Evolutionary conservation across 1,140 invertebrate species (phyloP).

Genomic region (Platyscapa corneri): DNA sequence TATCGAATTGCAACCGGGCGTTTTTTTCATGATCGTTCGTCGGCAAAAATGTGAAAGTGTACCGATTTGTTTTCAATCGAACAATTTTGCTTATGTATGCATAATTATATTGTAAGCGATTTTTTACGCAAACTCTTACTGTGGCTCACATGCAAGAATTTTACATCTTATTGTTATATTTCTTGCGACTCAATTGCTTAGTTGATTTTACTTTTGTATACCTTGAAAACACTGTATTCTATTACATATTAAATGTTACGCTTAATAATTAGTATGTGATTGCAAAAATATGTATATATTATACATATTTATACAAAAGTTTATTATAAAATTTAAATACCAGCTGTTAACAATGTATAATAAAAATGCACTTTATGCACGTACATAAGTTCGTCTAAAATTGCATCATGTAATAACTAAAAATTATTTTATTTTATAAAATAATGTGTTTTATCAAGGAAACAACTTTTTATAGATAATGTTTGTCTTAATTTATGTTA

Average conservation of each 20-base stretch:
- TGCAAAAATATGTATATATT: slow-evolving; percentile 41
- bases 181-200: slow-evolving; percentile 25
- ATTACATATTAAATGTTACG: slow-evolving; percentile 32
- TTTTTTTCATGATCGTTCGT: slow-evolving; percentile 15
- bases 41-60: neutral
- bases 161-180: slow-evolving; percentile 31
- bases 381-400: slow-evolving; percentile 27
- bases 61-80: slow-evolving; percentile 33
- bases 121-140: slow-evolving; percentile 25
- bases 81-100: slow-evolving; percentile 30
- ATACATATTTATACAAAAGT: slow-evolving; percentile 42
- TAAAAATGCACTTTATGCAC: slow-evolving; percentile 29
- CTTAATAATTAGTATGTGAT: slow-evolving; percentile 37
- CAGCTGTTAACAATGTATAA: slow-evolving; percentile 42
- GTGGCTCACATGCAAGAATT: slow-evolving; percentile 32
- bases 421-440: slow-evolving; percentile 48
- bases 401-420: slow-evolving; percentile 39
- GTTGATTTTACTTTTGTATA: slow-evolving; percentile 30
- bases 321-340: slow-evolving; percentile 26
- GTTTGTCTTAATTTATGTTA: slow-evolving; percentile 31
- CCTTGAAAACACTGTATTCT: slow-evolving; percentile 30
- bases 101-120: slow-evolving; percentile 19
- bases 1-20: slow-evolving; percentile 6
- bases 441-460: slow-evolving; percentile 40
- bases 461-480: slow-evolving; percentile 37